Base-by-base conservation (phyloP, 2,797 vertebrate genomes). In the Rhodeus uyekii region DNA sequence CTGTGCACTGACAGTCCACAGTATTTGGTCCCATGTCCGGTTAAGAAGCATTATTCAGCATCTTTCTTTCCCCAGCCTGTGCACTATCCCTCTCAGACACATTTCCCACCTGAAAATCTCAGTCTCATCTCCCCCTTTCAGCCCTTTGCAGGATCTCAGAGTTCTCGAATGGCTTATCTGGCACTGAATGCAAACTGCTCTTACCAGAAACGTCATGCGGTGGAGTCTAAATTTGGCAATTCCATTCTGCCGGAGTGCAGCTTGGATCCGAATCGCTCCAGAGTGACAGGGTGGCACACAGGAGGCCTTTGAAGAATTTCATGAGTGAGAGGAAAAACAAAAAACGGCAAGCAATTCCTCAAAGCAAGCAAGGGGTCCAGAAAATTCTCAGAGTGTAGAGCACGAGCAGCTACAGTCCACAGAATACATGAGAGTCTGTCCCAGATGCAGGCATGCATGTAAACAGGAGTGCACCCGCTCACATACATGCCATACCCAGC, bases 121-220 rank as follows among this genome's bases (percentile, higher is more conserved):
- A 84, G 90, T 92, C 91, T 72, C 3, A 39, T 44, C 24, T 79
- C 24, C 44, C 39, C 69, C 72, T 81, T 69, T 69, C 73, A 81
- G 39, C 82, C 83, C 55, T 88, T 88, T 63, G 65, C 83, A 86
- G 39, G 32, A 38, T 81, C 71, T 90, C 89, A 86, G 89, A 90
- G 90, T 92, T 89, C 87, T 91, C 88, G 81, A 87, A 77, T 86
- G 82, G 90, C 89, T 90, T 92, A 87, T 90, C 90, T 91, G 91
- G 90, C 85, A 92, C 90, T 91, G 89, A 91, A 89, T 78, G 89
- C 89, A 91, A 90, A 83, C 61, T 61, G 46, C 46, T 92, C 93
- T 95, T 92, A 95, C 94, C 94, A 94, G 93, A 91, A 95, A 93
- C 92, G 93, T 94, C 94, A 95, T 94, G 94, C 93, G 91, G 93